Percentiles rank a stretch among this genome's conserved stretches.
These are phyloP conservation scores for Lasiurus cinereus DNA, from an alignment of 2,113 vertebrate species.

Conservation along the genomic window DNA sequence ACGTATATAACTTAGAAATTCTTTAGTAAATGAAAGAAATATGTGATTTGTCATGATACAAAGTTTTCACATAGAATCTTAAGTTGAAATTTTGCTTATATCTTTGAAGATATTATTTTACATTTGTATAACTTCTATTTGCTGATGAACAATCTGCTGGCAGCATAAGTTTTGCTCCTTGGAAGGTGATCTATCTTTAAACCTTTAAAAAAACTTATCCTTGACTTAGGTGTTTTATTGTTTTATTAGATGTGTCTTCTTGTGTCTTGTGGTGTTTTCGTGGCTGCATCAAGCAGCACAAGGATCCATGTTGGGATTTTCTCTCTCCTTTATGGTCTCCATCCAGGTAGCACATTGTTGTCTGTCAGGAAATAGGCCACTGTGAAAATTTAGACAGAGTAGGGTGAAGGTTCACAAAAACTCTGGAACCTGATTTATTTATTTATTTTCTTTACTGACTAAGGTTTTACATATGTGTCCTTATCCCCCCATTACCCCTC, in stretches of 20 bases:
- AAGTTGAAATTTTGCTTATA: not conserved
- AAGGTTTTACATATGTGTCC: too few relatives aligned
- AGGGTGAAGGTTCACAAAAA: not conserved
- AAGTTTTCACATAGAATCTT: not conserved
- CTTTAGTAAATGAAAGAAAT: not conserved
- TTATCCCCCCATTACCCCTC: too few relatives aligned
- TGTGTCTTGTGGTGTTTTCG: not conserved
- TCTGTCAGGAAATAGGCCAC: not conserved
- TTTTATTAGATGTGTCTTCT: not conserved
- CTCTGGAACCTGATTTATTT: not conserved
- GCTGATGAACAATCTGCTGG: not conserved
- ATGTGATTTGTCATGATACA: not conserved
- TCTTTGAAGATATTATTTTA: not conserved
- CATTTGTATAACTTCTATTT: not conserved
- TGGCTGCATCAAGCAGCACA: not conserved
- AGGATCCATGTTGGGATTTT: not conserved
- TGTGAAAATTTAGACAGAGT: not conserved
- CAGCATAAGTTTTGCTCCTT: not conserved
- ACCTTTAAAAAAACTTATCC: not conserved
- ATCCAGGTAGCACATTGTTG: not conserved
- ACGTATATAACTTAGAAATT: not conserved
- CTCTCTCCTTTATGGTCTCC: not conserved
- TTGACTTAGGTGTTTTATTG: not conserved
- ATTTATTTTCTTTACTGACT: too few relatives aligned
- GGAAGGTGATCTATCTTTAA: not conserved